These are phyloP conservation scores for Vanessa tameamea DNA, from an alignment of 1,140 invertebrate genomes.

Conservation along the genomic window DNA sequence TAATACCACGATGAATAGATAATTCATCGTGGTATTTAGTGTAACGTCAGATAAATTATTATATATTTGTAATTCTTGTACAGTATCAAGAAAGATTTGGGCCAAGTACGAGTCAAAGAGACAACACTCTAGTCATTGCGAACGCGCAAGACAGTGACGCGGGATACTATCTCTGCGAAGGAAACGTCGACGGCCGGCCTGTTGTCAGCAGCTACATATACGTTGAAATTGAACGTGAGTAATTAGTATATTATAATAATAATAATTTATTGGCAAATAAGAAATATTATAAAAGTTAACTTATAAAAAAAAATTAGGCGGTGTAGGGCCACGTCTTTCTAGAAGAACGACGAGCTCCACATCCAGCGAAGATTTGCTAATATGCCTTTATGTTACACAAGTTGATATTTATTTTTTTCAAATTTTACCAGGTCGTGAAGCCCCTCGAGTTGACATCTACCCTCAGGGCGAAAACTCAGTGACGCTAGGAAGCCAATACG, in stretches of 20 bases:
- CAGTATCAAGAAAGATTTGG: constrained; percentile 78
- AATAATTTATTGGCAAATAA: too few relatives aligned
- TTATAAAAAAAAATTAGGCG: too few relatives aligned
- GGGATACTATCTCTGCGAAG: constrained; percentile 90
- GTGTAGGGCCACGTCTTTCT: too few relatives aligned
- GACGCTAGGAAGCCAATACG: constrained; percentile 84
- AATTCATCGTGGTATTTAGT: neutral
- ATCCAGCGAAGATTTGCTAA: too few relatives aligned
- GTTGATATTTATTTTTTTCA: neutral
- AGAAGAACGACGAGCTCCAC: too few relatives aligned
- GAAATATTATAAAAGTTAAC: too few relatives aligned
- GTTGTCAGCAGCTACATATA: constrained; percentile 85
- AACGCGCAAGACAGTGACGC: constrained; percentile 87
- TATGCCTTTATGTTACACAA: too few relatives aligned
- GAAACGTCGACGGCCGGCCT: constrained; percentile 81
- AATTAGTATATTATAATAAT: neutral
- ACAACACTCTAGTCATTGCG: constrained; percentile 86
- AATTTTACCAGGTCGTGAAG: constrained; percentile 86
- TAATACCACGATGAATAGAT: too few relatives aligned
- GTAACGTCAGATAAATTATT: neutral
- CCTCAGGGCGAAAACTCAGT: constrained; percentile 85
- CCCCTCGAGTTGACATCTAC: constrained; percentile 89
- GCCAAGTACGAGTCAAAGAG: constrained; percentile 83
- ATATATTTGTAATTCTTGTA: neutral
- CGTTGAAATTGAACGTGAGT: constrained; percentile 87